Conservation (phyloP, 2,797 vertebrate species). For the Urophycis tenuis region DNA sequence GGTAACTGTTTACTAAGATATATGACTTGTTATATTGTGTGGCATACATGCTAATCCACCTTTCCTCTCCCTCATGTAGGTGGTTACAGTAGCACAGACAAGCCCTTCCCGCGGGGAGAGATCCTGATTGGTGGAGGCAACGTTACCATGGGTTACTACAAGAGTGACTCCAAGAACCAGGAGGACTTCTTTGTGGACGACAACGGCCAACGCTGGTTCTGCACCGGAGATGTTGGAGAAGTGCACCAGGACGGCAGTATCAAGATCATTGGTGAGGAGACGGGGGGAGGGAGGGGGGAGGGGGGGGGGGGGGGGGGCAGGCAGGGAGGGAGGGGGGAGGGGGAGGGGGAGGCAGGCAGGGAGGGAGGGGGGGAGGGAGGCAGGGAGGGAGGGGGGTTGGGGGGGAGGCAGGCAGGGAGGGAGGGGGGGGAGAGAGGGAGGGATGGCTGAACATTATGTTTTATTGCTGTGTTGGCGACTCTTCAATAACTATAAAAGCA, state of each 20-base stretch:
- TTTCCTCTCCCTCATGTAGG: conserved; percentile 59
- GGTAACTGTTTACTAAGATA: conserved; percentile 4
- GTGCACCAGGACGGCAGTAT: conserved; percentile 87
- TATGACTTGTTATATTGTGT: background rate
- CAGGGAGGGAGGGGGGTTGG: background rate
- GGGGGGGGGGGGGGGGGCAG: background rate
- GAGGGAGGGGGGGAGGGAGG: background rate
- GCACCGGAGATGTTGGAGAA: conserved; percentile 91
- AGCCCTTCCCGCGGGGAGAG: conserved; percentile 87
- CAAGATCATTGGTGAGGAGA: conserved; percentile 87
- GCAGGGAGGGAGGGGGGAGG: conserved; percentile 32
- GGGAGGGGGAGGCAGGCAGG: background rate
- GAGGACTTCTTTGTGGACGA: conserved; percentile 83
- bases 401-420: too few relatives aligned
- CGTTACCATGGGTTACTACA: conserved; percentile 92
- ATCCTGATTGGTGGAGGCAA: conserved; percentile 90
- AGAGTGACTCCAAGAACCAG: conserved; percentile 73
- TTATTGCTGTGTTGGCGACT: background rate
- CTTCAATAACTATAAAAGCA: too few relatives aligned
- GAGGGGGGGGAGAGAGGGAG: background rate
- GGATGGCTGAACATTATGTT: background rate
- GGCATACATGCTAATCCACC: background rate
- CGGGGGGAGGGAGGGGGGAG: background rate
- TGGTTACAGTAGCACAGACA: conserved; percentile 83
- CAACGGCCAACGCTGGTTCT: conserved; percentile 88